These are phyloP conservation scores for Folsomia candida DNA, from an alignment of 2,888 invertebrate species.

Conservation along the genomic window DNA sequence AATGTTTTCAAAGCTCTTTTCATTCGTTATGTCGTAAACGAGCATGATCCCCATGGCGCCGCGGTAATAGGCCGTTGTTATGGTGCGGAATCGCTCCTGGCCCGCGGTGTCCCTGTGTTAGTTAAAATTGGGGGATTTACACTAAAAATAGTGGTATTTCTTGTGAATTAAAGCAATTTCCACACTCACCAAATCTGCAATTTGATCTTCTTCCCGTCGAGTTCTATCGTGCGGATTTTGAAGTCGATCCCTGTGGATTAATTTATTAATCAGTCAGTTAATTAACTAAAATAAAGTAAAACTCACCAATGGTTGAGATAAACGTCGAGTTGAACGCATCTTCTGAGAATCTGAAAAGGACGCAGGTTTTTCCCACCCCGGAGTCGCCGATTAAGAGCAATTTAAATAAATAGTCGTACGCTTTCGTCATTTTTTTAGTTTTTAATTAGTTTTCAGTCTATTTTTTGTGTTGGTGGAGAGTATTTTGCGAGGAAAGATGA, in stretches of 20 bases:
- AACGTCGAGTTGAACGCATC: constrained; percentile 62
- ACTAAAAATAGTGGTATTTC: no score
- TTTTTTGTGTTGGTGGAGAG: no score
- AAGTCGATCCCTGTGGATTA: constrained; percentile 58
- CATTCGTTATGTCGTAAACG: constrained; percentile 95
- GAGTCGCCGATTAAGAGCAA: constrained; percentile 62
- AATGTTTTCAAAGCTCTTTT: constrained; percentile 97
- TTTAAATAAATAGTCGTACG: constrained; percentile 63
- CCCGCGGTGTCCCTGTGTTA: constrained; percentile 78
- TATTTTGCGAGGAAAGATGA: no score
- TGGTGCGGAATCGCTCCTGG: constrained; percentile 96
- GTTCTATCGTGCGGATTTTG: constrained; percentile 61
- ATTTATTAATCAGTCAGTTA: constrained; percentile 7
- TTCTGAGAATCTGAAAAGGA: constrained; percentile 61
- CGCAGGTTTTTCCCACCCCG: constrained; percentile 62
- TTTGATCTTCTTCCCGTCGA: constrained; percentile 61
- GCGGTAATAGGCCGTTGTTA: constrained; percentile 95
- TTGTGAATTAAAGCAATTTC: neutral
- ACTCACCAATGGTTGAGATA: constrained; percentile 60
- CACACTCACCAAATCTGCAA: constrained; percentile 59
- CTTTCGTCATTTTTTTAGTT: constrained; percentile 67
- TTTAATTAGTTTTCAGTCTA: no score
- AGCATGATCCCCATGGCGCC: constrained; percentile 98
- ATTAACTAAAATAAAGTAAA: neutral
- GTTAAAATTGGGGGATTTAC: neutral